Base-by-base conservation (phyloP, 1,140 invertebrate species). In the Pararge aegeria region DNA sequence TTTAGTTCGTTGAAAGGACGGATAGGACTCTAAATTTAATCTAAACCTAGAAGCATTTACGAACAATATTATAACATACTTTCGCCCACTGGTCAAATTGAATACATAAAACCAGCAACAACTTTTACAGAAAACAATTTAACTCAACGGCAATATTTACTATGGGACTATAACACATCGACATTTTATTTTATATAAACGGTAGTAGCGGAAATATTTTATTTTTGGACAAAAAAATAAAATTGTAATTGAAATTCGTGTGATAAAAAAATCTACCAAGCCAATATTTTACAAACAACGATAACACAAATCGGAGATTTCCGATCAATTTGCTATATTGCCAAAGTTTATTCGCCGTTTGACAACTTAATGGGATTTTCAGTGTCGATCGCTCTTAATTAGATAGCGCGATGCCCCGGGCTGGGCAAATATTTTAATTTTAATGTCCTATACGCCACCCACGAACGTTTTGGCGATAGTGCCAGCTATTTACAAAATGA, bases 361-460 rank as follows among this genome's bases (percentile, higher is more conserved):
- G 78, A 80, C 75, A 78, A 77, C 73, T 78, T 83, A 81, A 83
- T 83, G 66, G 75, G 59, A 63, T 67, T 80, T 72, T 70, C 67
- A 76, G 64, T 74, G 70, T 75, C 66, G 75, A 72, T 77, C 55
- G 65, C 46, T 73, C 64, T 81, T 81, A 81, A 83, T 81, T 83
- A 79, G 74, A 84, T 72, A 76, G 74, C 59, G 57, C 53, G 58
- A 57, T 64, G 56, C 70, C 75, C 68, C 58, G 54, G 72, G 71
- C 67, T 61, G 63, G 74, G 62, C 58, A 72, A 75, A 78, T 79
- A 80, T 80, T 80, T 82, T 77, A 73, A 80, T 76, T 77, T 73
- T 73, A 75, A 80, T 70, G 70, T 63, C 62, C 57, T 51, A 65
- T 68, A 66, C 69, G 70, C 80, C 77, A 81, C 76, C 80, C 72